phyloP scores from a whole-genome alignment of 2,797 vertebrate species.

The Cyclura pinguis region DNA sequence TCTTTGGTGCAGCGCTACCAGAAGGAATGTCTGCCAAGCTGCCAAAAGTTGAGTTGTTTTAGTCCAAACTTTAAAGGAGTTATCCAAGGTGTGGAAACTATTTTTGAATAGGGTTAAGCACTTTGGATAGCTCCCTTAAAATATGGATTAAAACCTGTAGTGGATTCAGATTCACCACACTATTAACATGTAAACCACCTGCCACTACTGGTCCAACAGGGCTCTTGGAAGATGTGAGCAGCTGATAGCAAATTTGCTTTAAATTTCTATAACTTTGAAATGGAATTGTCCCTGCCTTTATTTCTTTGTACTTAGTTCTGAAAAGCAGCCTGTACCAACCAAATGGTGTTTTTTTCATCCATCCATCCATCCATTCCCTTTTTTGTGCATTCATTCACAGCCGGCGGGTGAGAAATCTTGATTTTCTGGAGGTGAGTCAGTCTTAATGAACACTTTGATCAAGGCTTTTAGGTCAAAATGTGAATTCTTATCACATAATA shows the following conservation, averaged over 20 bases:
- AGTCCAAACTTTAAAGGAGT: too few relatives aligned
- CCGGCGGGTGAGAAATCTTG: neutral
- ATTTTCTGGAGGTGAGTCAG: too few relatives aligned
- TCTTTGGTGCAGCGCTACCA: too few relatives aligned
- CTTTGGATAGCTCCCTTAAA: too few relatives aligned
- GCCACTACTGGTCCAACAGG: neutral
- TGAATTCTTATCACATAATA: neutral
- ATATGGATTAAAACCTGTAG: too few relatives aligned
- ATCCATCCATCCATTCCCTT: too few relatives aligned
- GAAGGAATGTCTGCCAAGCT: too few relatives aligned
- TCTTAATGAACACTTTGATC: neutral
- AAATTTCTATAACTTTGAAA: neutral
- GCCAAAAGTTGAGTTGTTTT: too few relatives aligned
- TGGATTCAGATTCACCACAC: too few relatives aligned
- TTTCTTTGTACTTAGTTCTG: neutral
- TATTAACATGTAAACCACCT: too few relatives aligned
- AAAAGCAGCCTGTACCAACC: neutral
- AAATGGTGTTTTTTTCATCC: neutral
- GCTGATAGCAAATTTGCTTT: neutral
- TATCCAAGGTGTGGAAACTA: too few relatives aligned
- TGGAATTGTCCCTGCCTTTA: neutral
- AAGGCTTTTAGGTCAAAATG: neutral
- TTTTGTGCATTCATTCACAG: neutral
- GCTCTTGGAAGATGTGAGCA: neutral
- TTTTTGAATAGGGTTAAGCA: too few relatives aligned